Evolutionary conservation across 1,140 invertebrate genomes (phyloP), one percentile per base, ranked within the genome.

Genomic region (Drosophila tani): DNA sequence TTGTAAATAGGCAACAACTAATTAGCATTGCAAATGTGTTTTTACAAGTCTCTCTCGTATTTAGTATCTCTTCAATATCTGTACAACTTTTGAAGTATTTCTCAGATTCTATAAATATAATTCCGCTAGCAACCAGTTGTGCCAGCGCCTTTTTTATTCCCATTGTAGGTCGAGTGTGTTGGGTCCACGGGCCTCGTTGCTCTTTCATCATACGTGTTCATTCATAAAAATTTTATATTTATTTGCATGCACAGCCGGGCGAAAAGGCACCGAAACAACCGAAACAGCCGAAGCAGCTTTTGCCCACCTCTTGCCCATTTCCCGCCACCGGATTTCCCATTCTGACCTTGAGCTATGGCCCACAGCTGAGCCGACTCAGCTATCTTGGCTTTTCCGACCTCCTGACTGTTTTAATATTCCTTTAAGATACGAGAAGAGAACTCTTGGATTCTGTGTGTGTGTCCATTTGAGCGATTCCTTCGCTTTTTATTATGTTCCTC

Each of bases 161-260:
- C 82, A 85, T 69, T 70, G 83, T 83, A 62, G 21, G 68, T 68
- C 29, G 67, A 38, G 67, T 67, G 47, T 38, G 63, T 24, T 29
- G 67, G 40, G 43, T 41, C 75, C 67, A 56, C 51, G 66, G 45
- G 73, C 56, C 41, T 55, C 66, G 70, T 51, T 75, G 82, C 70
- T 90, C 75, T 90, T 88, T 88, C 85, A 90, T 84, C 85, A 90
- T 81, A 88, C 85, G 85, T 88, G 85, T 88, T 88, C 85, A 88
- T 88, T 88, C 85, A 88, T 88, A 85, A 90, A 88, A 88, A 85
- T 90, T 88, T 43, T 88, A 90, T 88, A 90, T 88, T 88, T 88
- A 88, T 90, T 88, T 90, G 85, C 85, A 81, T 85, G 70, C 70
- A 67, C 66, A 90, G 63, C 75, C 45, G 66, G 40, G 41, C 75